Conservation (phyloP, 2,113 vertebrate species). For the Polypterus bichir region DNA sequence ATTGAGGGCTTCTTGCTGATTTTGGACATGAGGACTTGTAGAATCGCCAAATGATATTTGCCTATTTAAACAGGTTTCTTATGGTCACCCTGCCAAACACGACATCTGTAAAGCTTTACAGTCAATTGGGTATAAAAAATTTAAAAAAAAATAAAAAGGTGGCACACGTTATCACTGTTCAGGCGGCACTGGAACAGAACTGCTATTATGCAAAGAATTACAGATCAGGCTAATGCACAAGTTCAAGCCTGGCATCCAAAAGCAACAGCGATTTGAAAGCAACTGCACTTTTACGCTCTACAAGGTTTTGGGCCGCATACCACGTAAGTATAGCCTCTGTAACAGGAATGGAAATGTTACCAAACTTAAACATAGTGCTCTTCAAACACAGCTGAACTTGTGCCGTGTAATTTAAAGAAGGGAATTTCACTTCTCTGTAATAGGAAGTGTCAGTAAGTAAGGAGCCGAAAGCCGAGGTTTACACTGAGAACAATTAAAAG, state of each 20-base stretch:
- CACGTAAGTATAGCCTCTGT: slow-evolving; percentile 13
- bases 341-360: slow-evolving; percentile 6
- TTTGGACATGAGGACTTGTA: slow-evolving; percentile 1
- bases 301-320: slow-evolving; percentile 3
- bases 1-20: background rate
- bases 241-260: background rate
- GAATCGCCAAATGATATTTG: background rate
- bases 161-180: slow-evolving; percentile 5
- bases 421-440: background rate
- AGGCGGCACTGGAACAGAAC: slow-evolving; percentile 24
- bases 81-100: slow-evolving; percentile 1
- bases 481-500: no score
- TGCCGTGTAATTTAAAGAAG: background rate
- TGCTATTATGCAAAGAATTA: slow-evolving; percentile 19
- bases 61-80: slow-evolving; percentile 1
- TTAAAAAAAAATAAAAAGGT: background rate
- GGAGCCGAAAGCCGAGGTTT: no score
- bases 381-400: background rate
- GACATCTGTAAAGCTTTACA: background rate
- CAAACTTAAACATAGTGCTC: slow-evolving; percentile 15
- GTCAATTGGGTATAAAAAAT: background rate
- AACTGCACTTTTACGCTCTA: slow-evolving; percentile 13
- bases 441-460: no score
- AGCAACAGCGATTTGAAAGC: slow-evolving; percentile 10
- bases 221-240: slow-evolving; percentile 3